Evolutionary conservation across 2,113 vertebrate genomes (phyloP), one percentile per base, ranked within the genome.

Genomic region (Ariopsis seemanni): DNA sequence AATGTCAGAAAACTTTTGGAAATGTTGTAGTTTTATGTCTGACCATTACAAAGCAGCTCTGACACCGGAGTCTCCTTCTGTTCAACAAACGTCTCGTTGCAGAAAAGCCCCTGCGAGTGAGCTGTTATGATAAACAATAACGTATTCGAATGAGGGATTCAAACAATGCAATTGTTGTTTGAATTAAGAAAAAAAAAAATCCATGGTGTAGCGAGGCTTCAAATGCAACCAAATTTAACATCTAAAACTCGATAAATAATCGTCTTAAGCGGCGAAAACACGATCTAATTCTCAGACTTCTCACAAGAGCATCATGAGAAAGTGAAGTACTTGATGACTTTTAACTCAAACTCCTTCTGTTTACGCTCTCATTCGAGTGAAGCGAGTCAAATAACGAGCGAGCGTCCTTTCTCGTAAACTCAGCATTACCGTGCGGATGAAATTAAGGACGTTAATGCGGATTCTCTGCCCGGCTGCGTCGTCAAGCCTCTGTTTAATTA

Each of bases 361-460:
- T 57, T 6, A 52, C 18, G 5, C 25, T 4, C 5, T 71, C 53
- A 72, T 6, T 71, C 20, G 25, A 63, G 77, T 85, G 5, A 50
- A 72, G 8, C 15, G 42, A 58, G 55, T 69, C 85, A 82, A 69
- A 67, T 71, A 62, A 71, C 27, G 27, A 84, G 72, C 27, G 7
- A 62, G 84, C 52, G 88, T 87, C 75, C 81, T 87, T 86, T 87
- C 84, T 79, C 72, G 83, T 89, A 87, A 75, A 63, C 81, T 75
- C 87, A 75, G 86, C 83, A 85, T 85, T 86, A 89, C 89, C 88
- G 83, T 71, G 87, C 69, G 69, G 84, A 86, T 27, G 27, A 90
- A 89, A 89, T 89, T 90, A 90, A 88, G 87, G 89, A 90, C 72
- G 75, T 92, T 91, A 89, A 92, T 91, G 89, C 86, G 86, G 87